Conservation (phyloP, 2,113 vertebrate genomes). For the Verasper variegatus region DNA sequence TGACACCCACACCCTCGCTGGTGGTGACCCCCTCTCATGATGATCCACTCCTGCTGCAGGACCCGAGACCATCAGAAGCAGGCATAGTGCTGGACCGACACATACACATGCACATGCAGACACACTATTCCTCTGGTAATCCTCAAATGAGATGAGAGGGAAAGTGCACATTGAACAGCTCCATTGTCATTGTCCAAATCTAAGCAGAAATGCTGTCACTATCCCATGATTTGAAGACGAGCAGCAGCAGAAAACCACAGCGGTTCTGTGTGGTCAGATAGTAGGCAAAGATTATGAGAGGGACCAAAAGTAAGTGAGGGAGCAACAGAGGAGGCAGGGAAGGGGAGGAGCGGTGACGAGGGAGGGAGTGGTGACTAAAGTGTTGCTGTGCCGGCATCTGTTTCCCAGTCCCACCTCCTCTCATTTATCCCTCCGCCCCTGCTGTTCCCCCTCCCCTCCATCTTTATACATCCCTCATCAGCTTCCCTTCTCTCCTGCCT, state of each 20-base stretch:
- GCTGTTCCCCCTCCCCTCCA: slow-evolving; percentile 1
- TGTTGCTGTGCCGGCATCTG: slow-evolving; percentile 55
- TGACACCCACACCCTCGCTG: slow-evolving; percentile 87
- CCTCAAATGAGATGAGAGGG: slow-evolving; percentile 7
- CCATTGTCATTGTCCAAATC: slow-evolving; percentile 41
- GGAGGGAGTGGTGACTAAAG: slow-evolving; percentile 41
- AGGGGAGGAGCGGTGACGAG: slow-evolving; percentile 46
- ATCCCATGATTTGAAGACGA: slow-evolving; percentile 44
- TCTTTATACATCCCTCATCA: slow-evolving; percentile 13
- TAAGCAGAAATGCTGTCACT: neutral
- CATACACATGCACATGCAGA: slow-evolving; percentile 13
- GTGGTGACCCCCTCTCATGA: slow-evolving; percentile 87
- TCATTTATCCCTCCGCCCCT: slow-evolving; percentile 14
- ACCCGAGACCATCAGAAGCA: slow-evolving; percentile 69
- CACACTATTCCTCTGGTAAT: slow-evolving; percentile 44
- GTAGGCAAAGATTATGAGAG: slow-evolving; percentile 43
- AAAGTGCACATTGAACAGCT: slow-evolving; percentile 15
- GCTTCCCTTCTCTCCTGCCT: neutral
- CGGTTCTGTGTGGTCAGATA: slow-evolving; percentile 60
- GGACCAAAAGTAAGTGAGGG: slow-evolving; percentile 49
- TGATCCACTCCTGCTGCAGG: slow-evolving; percentile 74
- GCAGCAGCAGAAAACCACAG: slow-evolving; percentile 30
- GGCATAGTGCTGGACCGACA: slow-evolving; percentile 67
- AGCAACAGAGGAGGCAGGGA: slow-evolving; percentile 32
- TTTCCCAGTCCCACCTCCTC: slow-evolving; percentile 54